Conservation (phyloP, 2,888 invertebrate genomes). For the Agonopterix subpropinquella region DNA sequence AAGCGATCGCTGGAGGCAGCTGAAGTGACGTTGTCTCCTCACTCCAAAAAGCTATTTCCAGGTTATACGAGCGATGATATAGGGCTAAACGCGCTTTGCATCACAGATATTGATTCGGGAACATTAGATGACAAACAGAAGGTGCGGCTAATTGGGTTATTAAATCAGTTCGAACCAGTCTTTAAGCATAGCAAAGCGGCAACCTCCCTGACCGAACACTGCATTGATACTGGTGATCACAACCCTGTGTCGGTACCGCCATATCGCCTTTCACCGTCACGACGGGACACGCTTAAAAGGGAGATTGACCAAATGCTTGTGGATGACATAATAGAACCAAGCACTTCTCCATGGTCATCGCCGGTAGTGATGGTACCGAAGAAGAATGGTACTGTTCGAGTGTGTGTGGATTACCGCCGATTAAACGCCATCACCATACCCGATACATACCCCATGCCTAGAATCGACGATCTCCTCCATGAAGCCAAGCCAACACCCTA, state of each 20-base stretch:
- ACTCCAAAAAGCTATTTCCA: too few relatives aligned
- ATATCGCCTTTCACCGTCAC: too few relatives aligned
- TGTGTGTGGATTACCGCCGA: constrained; percentile 33
- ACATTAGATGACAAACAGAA: not conserved
- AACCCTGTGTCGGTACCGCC: not conserved
- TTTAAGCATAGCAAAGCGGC: not conserved
- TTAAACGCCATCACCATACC: constrained; percentile 18
- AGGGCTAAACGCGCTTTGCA: too few relatives aligned
- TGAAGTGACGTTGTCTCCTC: too few relatives aligned
- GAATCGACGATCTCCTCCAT: constrained; percentile 16
- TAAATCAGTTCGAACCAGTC: not conserved
- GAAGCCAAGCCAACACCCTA: constrained; percentile 8
- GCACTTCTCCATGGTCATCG: constrained; percentile 3
- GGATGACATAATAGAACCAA: too few relatives aligned
- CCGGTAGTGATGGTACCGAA: constrained; percentile 37
- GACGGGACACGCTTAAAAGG: too few relatives aligned
- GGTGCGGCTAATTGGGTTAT: not conserved
- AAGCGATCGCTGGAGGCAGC: too few relatives aligned
- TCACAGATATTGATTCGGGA: not conserved
- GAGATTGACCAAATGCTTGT: too few relatives aligned
- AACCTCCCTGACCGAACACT: constrained; percentile 12
- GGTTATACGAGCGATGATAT: too few relatives aligned
- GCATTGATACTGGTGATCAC: constrained; percentile 18
- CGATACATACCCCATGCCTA: constrained; percentile 36
- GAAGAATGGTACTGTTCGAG: constrained; percentile 20